Conservation (phyloP, 1,140 invertebrate species). For the Heliconius eleuchia region DNA sequence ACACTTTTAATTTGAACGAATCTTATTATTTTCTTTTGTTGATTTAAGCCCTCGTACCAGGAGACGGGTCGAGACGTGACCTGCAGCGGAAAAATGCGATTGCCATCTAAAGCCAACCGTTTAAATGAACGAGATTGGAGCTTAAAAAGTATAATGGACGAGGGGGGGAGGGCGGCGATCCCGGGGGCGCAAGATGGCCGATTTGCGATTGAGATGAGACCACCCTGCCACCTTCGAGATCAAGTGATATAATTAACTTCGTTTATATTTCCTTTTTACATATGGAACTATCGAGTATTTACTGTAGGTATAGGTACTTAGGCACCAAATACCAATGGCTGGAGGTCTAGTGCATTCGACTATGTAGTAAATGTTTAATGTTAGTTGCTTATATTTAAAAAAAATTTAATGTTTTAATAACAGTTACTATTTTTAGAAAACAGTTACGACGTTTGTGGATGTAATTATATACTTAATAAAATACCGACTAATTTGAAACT, state of each 20-base stretch:
- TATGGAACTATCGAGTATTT: background rate
- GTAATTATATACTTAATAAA: background rate
- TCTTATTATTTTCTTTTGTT: conserved; percentile 85
- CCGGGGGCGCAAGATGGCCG: conserved; percentile 79
- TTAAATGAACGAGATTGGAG: conserved; percentile 85
- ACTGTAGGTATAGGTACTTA: too few species aligned
- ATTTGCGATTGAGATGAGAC: conserved; percentile 82
- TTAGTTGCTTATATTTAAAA: too few species aligned
- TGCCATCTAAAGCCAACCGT: conserved; percentile 84
- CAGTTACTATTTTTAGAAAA: too few species aligned
- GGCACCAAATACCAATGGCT: too few species aligned
- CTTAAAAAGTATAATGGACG: conserved; percentile 85
- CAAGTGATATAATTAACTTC: conserved; percentile 78
- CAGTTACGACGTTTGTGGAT: background rate
- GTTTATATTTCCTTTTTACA: conserved; percentile 42
- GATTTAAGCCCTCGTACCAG: conserved; percentile 82
- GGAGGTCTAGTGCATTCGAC: too few species aligned
- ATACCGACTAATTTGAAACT: conserved; percentile 1
- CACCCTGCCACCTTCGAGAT: conserved; percentile 62
- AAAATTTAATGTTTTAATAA: too few species aligned
- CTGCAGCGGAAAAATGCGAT: conserved; percentile 85
- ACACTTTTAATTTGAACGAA: conserved; percentile 86
- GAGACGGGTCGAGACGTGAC: conserved; percentile 83
- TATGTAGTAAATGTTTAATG: too few species aligned
- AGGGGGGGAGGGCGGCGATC: conserved; percentile 65